These are phyloP conservation scores for Aphidius gifuensis DNA, from an alignment of 1,140 invertebrate genomes.

Conservation along the genomic window DNA sequence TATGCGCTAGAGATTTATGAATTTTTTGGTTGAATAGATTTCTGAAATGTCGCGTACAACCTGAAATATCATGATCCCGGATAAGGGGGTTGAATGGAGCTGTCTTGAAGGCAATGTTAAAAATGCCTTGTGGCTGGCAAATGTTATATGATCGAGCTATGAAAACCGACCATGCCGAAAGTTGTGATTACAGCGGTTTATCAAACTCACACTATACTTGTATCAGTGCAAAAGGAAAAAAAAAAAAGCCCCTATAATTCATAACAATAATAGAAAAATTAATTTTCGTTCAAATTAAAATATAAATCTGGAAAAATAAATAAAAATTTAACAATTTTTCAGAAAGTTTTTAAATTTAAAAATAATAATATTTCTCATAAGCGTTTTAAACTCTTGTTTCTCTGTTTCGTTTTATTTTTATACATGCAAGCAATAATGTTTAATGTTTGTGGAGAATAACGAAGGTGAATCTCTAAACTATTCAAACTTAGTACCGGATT, in stretches of 20 bases:
- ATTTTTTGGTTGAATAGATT: constrained; percentile 30
- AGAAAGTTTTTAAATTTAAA: no score
- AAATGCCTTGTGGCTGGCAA: constrained; percentile 32
- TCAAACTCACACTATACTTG: constrained; percentile 4
- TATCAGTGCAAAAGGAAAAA: no score
- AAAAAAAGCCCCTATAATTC: no score
- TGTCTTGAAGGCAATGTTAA: constrained; percentile 16
- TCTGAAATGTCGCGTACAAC: constrained; percentile 13
- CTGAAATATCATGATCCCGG: constrained; percentile 10
- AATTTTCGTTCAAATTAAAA: no score
- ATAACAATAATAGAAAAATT: no score
- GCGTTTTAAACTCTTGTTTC: not conserved
- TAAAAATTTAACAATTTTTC: no score
- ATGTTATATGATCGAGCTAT: constrained; percentile 25
- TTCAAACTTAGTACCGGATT: constrained; percentile 30
- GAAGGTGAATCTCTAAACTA: constrained; percentile 27
- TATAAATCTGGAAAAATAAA: no score
- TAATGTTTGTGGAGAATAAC: constrained; percentile 23
- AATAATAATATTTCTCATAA: no score
- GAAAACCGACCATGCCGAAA: constrained; percentile 24
- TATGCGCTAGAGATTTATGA: constrained; percentile 44
- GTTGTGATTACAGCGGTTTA: constrained; percentile 26
- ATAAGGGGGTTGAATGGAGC: constrained; percentile 12
- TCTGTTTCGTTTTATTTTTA: constrained; percentile 1
- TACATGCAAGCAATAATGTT: constrained; percentile 20